A percentile compares a stretch with the other conserved stretches of the same genome.
These are phyloP conservation scores for Pogonognathellus flavescens DNA, from an alignment of 1,140 invertebrate species.

Conservation along the genomic window DNA sequence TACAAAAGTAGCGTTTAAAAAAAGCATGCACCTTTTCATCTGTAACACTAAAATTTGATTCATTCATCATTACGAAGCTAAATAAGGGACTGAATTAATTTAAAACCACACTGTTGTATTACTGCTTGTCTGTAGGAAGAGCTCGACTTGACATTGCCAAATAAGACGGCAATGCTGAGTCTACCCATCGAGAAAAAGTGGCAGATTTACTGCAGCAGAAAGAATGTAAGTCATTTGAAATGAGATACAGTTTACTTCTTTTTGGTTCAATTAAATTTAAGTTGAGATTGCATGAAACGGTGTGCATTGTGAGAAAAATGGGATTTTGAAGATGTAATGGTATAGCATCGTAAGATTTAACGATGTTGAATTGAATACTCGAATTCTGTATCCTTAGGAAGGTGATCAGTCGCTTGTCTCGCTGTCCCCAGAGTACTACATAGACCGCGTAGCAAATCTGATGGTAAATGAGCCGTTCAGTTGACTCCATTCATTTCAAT, in stretches of 20 bases:
- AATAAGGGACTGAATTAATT: not conserved
- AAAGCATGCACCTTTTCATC: too few species aligned
- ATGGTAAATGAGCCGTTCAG: conserved; percentile 75
- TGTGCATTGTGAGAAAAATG: not conserved
- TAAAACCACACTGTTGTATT: not conserved
- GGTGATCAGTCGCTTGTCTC: conserved; percentile 75
- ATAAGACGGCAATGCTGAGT: conserved; percentile 92
- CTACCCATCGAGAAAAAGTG: conserved; percentile 95
- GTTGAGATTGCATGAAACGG: not conserved
- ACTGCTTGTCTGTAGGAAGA: conserved; percentile 76
- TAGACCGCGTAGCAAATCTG: conserved; percentile 84
- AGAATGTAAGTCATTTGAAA: conserved; percentile 49
- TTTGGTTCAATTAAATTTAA: conserved; percentile 17
- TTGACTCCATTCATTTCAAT: conserved; percentile 19
- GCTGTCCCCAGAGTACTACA: conserved; percentile 83
- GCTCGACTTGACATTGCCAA: conserved; percentile 90
- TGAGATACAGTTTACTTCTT: conserved; percentile 13
- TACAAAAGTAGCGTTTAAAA: too few species aligned
- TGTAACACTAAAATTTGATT: too few species aligned
- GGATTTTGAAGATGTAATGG: not conserved
- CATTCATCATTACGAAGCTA: too few species aligned
- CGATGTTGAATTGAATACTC: not conserved
- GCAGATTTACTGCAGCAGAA: conserved; percentile 92
- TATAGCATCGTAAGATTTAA: not conserved
- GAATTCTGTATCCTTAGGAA: conserved; percentile 59